Conservation (phyloP, 2,113 vertebrate genomes). For the Taxidea taxus region DNA sequence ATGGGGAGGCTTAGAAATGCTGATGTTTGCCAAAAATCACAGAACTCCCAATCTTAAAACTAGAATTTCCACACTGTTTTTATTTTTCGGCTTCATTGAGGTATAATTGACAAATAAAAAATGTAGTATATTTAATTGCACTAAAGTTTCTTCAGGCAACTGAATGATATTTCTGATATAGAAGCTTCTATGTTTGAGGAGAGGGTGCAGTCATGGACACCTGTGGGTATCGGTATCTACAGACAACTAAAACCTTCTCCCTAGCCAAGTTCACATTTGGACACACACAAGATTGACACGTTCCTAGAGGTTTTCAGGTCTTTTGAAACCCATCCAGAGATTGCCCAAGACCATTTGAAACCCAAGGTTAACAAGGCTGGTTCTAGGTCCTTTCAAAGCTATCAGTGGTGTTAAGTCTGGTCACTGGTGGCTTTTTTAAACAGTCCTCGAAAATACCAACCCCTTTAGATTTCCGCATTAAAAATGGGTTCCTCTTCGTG, state of each 20-base stretch:
- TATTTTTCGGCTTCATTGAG: background rate
- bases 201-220: background rate
- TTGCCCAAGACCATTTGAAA: background rate
- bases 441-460: background rate
- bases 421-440: background rate
- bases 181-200: background rate
- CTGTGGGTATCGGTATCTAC: background rate
- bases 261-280: background rate
- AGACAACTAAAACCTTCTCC: background rate
- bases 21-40: background rate
- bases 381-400: background rate
- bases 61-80: background rate
- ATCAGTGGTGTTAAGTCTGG: background rate
- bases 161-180: background rate
- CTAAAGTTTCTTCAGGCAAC: background rate
- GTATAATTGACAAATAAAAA: background rate
- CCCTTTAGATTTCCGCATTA: background rate
- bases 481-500: background rate
- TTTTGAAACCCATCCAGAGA: background rate
- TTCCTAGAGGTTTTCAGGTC: background rate
- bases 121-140: background rate
- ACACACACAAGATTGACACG: background rate
- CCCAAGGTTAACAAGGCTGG: background rate
- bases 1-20: background rate
- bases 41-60: background rate